Percentiles rank a stretch among this genome's conserved stretches.
phyloP scores from a whole-genome alignment of 2,888 invertebrate species.

The Hypomecis atomaria region DNA sequence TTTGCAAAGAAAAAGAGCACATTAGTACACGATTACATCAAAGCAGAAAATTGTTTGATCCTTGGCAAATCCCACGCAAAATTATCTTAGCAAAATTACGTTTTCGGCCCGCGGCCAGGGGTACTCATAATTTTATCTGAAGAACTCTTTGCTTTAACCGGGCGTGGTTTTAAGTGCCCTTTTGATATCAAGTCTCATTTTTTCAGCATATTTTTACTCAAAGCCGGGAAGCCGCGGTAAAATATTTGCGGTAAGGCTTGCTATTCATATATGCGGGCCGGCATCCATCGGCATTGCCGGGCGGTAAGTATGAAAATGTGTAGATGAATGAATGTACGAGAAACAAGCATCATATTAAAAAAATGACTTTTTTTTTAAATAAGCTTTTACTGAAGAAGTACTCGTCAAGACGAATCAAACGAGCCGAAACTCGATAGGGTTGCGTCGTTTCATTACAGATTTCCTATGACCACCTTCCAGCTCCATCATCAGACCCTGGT shows the following conservation, averaged over 20 bases:
- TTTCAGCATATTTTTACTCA: conserved; percentile 29
- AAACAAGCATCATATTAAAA: no score
- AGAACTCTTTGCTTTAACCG: conserved; percentile 29
- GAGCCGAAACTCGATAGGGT: no score
- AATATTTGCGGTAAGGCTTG: conserved; percentile 19
- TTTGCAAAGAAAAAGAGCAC: conserved; percentile 16
- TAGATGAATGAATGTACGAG: no score
- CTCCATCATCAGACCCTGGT: no score
- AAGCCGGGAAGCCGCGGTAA: conserved; percentile 20
- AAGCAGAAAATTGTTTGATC: conserved; percentile 34
- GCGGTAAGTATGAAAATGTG: no score
- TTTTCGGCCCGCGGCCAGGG: conserved; percentile 26
- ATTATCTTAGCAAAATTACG: conserved; percentile 31
- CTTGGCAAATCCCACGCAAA: conserved; percentile 26
- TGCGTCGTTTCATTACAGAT: no score
- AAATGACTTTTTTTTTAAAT: no score
- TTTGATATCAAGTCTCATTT: conserved; percentile 38
- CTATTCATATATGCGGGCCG: no score
- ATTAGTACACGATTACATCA: conserved; percentile 21
- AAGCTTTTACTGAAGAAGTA: no score
- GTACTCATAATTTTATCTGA: conserved; percentile 35
- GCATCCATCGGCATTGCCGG: no score
- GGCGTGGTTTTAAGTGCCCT: conserved; percentile 33
- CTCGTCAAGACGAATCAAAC: no score
- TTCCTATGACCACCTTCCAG: no score